A percentile compares a stretch with the other conserved stretches of the same genome.
These are phyloP conservation scores for Peucedramus taeniatus DNA, from an alignment of 2,113 vertebrate species.

Conservation along the genomic window DNA sequence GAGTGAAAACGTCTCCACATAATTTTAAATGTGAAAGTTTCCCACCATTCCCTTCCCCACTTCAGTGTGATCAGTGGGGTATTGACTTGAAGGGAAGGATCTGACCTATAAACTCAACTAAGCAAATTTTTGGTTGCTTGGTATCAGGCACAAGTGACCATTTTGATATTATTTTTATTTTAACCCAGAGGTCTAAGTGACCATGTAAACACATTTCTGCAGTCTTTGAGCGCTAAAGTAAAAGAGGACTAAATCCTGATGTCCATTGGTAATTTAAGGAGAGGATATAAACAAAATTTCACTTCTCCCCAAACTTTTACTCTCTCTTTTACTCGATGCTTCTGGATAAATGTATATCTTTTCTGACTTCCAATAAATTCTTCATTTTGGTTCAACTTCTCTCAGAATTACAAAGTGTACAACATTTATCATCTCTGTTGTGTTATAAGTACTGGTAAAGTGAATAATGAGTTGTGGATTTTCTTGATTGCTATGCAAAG, in stretches of 20 bases:
- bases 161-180: neutral
- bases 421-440: neutral
- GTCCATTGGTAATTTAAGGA: neutral
- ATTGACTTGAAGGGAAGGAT: neutral
- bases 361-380: neutral
- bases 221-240: neutral
- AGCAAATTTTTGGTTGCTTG: neutral
- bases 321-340: neutral
- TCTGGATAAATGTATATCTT: neutral
- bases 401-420: neutral
- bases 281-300: neutral
- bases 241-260: neutral
- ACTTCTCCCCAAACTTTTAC: neutral
- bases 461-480: neutral
- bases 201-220: neutral
- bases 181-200: neutral
- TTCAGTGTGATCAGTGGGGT: neutral
- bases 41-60: neutral
- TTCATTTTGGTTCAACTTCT: neutral
- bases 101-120: slow-evolving; percentile 27
- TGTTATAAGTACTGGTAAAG: neutral
- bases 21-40: neutral
- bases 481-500: neutral
- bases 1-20: neutral
- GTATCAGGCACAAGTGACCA: neutral